phyloP scores from a whole-genome alignment of 2,888 invertebrate genomes.

The Watsonalla binaria region DNA sequence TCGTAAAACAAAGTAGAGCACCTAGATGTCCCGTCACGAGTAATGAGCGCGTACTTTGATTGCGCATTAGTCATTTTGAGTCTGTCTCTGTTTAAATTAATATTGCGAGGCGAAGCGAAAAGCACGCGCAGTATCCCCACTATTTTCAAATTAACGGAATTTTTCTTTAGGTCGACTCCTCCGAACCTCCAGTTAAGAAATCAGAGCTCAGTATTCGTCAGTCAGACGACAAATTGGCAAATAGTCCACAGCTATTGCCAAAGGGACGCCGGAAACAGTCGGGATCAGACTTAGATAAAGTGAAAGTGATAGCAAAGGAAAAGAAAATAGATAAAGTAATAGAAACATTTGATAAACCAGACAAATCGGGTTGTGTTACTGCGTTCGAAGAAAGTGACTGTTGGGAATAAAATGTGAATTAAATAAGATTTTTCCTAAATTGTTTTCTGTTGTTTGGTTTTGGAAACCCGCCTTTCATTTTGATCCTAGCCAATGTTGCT shows the following conservation, averaged over 20 bases:
- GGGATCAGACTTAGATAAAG: conserved; percentile 14
- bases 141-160: too few species aligned
- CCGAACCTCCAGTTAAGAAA: conserved; percentile 52
- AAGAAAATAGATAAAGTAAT: conserved; percentile 25
- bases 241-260: conserved; percentile 20
- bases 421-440: conserved; percentile 19
- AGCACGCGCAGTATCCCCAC: too few species aligned
- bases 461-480: too few species aligned
- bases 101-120: too few species aligned
- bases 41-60: too few species aligned
- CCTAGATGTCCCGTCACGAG: too few species aligned
- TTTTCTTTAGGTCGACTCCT: conserved; percentile 43
- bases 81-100: too few species aligned
- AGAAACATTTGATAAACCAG: conserved; percentile 41
- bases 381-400: conserved; percentile 66
- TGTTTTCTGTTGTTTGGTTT: conserved; percentile 16
- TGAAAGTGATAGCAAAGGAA: conserved; percentile 20
- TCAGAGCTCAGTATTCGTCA: conserved; percentile 26
- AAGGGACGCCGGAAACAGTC: conserved; percentile 37
- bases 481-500: too few species aligned
- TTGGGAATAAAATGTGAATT: conserved; percentile 53
- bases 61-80: too few species aligned
- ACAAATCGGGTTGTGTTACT: conserved; percentile 43
- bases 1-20: too few species aligned
- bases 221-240: conserved; percentile 17